Base-by-base conservation (phyloP, 1,140 invertebrate species). In the Bradysia coprophila region DNA sequence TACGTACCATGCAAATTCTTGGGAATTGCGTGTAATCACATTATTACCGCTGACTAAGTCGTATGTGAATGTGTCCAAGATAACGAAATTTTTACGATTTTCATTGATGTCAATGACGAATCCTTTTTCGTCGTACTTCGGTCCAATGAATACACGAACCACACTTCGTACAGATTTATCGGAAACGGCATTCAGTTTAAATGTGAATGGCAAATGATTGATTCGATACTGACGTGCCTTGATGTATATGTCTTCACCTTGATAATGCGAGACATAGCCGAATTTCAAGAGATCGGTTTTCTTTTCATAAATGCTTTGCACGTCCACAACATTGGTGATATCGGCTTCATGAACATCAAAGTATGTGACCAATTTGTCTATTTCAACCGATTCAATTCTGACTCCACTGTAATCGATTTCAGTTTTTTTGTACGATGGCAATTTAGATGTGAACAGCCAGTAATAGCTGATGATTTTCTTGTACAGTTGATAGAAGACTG, bases 141-240 rank as follows among this genome's bases (percentile, higher is more conserved):
- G 73, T 49, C 67, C 72, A 15, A 73, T 42, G 63, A 72, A 76
- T 2, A 75, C 49, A n/a, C 69, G 64, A 5, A 76, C 60, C 1
- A 68, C 56, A 15, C 61, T 64, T 40, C 67, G 69, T 10, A 59
- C 60, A 1, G 55, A 51, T 43, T 68, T 71, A 38, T 73, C 66
- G n/a, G 68, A 68, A 46, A 63, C 56, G n/a, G 73, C 61, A 4
- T 64, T 63, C 38, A 76, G 61, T 43, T 63, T 66, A 13, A 69
- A 65, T 45, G 63, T 65, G 62, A 72, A 76, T 2, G 66, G 64
- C 16, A 71, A 65, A 50, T 73, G 65, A 48, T 78, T 75, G 3
- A 76, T 55, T 46, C 72, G 68, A 3, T 42, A 37, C 10, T 51
- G 41, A n/a, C 45, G 40, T 8, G 49, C 45, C 33, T 43, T 41